Base-by-base conservation (phyloP, 2,888 invertebrate genomes). In the Gnatocerus cornutus region DNA sequence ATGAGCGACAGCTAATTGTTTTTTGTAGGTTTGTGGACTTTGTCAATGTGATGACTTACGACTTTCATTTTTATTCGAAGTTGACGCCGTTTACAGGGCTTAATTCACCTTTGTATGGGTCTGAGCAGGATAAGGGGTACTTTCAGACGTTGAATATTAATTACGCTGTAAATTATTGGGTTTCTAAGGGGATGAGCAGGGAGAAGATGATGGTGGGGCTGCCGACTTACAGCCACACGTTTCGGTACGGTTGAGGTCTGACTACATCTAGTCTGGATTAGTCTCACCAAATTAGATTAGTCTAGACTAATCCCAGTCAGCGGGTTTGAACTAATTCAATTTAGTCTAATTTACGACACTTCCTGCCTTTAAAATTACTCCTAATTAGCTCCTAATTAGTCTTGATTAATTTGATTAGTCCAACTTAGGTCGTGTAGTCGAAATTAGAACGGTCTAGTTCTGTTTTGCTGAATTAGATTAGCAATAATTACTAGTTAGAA, bases 11-110 rank as follows among this genome's bases (percentile, higher is more conserved):
- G n/a, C 33, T 33, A 6, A 33, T n/a, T 1, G 2, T 33, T 7
- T 1, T 16, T 83, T 84, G 63, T 79, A 91, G 91, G 56, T 87
- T 92, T 81, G 90, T 92, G 0, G 96, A 97, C 83, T 95, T 90
- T 85, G 89, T 95, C 0, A 96, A 95, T 83, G 80, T 97, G n/a
- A 97, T 97, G 97, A 89, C 93, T 0, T 97, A 97, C 81, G 97
- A 97, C 83, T 97, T 90, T 80, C 96, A 97, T 83, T 92, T 90
- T 79, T 97, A 89, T 79, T 88, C 90, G 3, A 88, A 88, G 81
- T 89, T 89, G 71, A 91, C 92, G 0, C 96, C 96, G 0, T 90
- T 95, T 75, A 96, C 96, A 12, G 91, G 94, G 0, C 86, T 95
- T 9, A 97, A 97, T 84, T 89, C 96, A 0, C 96, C 97, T 0